phyloP scores from a whole-genome alignment of 2,113 vertebrate genomes.

The Takifugu flavidus region DNA sequence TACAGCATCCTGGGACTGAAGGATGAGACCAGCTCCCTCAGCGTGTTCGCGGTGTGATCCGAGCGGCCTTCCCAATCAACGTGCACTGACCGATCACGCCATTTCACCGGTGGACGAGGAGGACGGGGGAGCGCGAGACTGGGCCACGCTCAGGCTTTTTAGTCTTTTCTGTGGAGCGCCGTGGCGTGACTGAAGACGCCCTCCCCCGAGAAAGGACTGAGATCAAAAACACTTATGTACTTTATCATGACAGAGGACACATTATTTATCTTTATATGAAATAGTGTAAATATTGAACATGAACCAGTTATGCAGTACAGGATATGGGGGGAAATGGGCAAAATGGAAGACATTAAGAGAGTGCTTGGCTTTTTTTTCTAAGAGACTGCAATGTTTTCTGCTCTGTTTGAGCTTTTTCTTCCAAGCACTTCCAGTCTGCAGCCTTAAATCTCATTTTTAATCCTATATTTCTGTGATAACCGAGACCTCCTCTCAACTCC shows the following conservation, averaged over 20 bases:
- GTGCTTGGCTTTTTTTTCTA: constrained; percentile 27
- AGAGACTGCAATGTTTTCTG: constrained; percentile 48
- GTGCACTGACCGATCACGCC: constrained; percentile 58
- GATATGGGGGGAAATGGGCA: constrained; percentile 6
- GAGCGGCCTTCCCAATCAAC: constrained; percentile 55
- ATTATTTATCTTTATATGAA: constrained; percentile 54
- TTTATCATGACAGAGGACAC: constrained; percentile 43
- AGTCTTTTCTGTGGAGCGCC: constrained; percentile 3
- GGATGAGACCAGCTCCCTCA: constrained; percentile 82
- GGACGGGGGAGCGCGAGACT: constrained; percentile 22
- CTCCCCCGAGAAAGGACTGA: constrained; percentile 48
- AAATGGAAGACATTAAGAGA: constrained; percentile 27
- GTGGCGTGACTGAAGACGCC: constrained; percentile 53
- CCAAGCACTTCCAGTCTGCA: constrained; percentile 50
- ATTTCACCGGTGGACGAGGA: constrained; percentile 48
- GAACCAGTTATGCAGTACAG: constrained; percentile 27
- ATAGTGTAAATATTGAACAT: constrained; percentile 35
- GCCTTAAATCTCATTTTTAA: constrained; percentile 33
- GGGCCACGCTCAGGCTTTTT: constrained; percentile 16
- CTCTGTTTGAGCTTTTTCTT: constrained; percentile 35
- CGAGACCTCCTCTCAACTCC: constrained; percentile 44
- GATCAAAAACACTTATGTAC: constrained; percentile 58
- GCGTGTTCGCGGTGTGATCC: constrained; percentile 77
- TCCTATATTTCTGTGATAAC: constrained; percentile 18
- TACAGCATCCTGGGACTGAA: constrained; percentile 93